Conservation (phyloP, 2,797 vertebrate species). For the Esox lucius region DNA sequence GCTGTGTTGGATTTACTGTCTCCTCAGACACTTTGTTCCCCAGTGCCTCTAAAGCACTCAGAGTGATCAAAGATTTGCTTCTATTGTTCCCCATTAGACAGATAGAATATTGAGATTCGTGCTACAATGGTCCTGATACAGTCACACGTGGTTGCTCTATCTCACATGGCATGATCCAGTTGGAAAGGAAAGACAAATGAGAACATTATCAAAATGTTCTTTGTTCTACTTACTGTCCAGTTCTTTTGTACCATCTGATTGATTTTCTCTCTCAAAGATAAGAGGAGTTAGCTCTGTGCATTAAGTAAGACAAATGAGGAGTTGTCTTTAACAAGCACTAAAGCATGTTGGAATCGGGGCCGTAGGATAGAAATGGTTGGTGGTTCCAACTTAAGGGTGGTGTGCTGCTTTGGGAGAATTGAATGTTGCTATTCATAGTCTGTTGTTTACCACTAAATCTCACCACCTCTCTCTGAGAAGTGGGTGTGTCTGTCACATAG, state of each 20-base stretch:
- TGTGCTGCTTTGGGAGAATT: neutral
- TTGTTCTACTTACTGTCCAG: slow-evolving; percentile 28
- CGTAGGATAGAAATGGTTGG: neutral
- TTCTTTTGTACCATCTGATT: slow-evolving; percentile 45
- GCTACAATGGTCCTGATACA: slow-evolving; percentile 24
- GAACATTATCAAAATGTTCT: slow-evolving; percentile 50
- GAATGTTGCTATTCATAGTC: neutral
- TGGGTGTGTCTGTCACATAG: neutral
- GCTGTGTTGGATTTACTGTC: slow-evolving; percentile 7
- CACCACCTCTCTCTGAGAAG: neutral
- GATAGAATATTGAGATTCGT: slow-evolving; percentile 36
- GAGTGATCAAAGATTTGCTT: slow-evolving; percentile 25
- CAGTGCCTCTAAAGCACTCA: slow-evolving; percentile 2
- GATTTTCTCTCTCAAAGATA: slow-evolving; percentile 53
- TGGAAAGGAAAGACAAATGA: slow-evolving; percentile 47
- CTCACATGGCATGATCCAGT: slow-evolving; percentile 17
- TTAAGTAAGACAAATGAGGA: slow-evolving; percentile 53
- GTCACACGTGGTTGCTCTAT: slow-evolving; percentile 28
- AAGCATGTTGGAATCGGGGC: slow-evolving; percentile 6
- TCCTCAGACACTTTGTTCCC: neutral
- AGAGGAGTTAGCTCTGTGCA: slow-evolving; percentile 29
- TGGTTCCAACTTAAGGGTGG: neutral
- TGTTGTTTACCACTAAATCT: neutral
- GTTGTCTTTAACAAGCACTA: slow-evolving; percentile 27
- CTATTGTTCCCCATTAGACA: slow-evolving; percentile 18